phyloP scores from a whole-genome alignment of 2,797 vertebrate genomes.

The Gymnothorax javanicus region DNA sequence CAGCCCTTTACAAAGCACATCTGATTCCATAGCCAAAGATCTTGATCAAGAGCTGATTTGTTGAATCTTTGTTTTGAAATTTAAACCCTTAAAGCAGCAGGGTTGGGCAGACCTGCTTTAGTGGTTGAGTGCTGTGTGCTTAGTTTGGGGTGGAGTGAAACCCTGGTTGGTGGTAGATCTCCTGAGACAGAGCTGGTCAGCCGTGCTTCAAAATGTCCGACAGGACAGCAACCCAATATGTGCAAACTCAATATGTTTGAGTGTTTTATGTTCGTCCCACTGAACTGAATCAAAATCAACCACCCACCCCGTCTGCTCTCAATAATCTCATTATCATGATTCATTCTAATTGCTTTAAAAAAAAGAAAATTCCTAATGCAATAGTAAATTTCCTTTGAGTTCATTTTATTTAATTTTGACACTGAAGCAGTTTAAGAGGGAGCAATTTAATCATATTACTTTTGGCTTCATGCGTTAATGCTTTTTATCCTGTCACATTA shows the following conservation, averaged over 20 bases:
- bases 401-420: neutral
- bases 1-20: no score
- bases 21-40: no score
- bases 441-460: conserved; percentile 1
- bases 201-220: neutral
- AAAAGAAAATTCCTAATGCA: neutral
- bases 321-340: neutral
- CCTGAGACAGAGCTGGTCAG: no score
- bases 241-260: neutral
- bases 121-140: no score
- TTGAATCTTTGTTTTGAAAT: no score
- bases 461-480: neutral
- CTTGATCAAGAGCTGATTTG: no score
- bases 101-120: no score
- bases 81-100: no score
- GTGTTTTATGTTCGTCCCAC: neutral
- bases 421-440: neutral
- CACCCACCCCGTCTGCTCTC: neutral
- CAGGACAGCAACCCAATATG: neutral
- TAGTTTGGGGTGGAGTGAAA: no score
- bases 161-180: no score
- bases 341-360: neutral
- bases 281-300: neutral
- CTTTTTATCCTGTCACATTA: neutral
- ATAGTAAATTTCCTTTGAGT: neutral